Evolutionary conservation across 2,797 vertebrate genomes (phyloP), one percentile per base, ranked within the genome.

Genomic region (Enteromius unitaeniatus): DNA sequence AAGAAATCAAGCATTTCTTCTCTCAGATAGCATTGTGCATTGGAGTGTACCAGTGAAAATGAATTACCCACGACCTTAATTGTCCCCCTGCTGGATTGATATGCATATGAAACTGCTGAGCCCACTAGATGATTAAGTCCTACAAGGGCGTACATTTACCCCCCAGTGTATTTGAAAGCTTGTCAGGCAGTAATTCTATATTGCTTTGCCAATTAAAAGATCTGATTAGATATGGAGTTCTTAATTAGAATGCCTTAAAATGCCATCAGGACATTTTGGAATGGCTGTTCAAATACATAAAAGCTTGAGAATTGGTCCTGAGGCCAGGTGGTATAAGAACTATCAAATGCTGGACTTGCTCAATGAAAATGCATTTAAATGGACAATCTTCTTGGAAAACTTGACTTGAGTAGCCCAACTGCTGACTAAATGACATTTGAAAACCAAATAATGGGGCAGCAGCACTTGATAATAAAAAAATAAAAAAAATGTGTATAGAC

Each of bases 31-130:
- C 51, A 64, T 68, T 75, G 65, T 77, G 49, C 64, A 83, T 49
- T 49, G 74, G 13, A 83, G 72, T 83, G 82, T 47, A 60, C 78
- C 15, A 4, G 51, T 74, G n/a, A 83, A 89, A 88, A 89, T 87
- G 45, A 89, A 89, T 91, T 89, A 81, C 79, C 78, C 42, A 86
- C 87, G 83, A 90, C 87, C 87, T 92, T 89, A 90, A 90, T 91
- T 90, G 81, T 83, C 6, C 67, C 75, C 73, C 76, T 67, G 17
- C 81, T 86, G 85, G 78, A 85, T 82, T 83, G 76, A 87, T 69
- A 88, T 87, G 51, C 84, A 84, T 78, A 45, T 64, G 51, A 37
- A 84, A 84, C 37, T 62, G 73, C 79, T 31, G 45, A 51, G 58
- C 31, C 34, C 75, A 78, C 74, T 69, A 78, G 49, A 83, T 78